Conservation (phyloP, 30 jellyfish, hydroid and myxozoan genomes). For the Cassiopea andromeda region DNA sequence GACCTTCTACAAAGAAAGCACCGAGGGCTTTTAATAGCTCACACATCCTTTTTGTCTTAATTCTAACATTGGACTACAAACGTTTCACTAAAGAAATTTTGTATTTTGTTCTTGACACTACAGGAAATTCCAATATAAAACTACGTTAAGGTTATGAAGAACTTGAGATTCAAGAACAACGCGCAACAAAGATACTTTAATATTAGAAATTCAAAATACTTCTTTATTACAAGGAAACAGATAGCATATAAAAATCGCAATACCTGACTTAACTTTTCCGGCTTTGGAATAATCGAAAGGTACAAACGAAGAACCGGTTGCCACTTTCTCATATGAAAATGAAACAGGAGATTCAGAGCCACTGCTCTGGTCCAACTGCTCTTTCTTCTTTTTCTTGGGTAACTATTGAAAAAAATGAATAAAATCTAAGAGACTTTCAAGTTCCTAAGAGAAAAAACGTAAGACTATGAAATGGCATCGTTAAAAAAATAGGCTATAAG, state of each 20-base stretch:
- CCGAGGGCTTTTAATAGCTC: too few relatives aligned
- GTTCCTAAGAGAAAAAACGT: background rate
- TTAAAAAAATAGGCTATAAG: too few relatives aligned
- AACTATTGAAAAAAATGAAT: slow-evolving; percentile 12
- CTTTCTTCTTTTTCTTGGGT: slow-evolving; percentile 43
- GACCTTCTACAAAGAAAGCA: too few relatives aligned
- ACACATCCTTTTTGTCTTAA: too few relatives aligned
- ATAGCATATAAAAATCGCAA: background rate
- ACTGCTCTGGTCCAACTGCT: background rate
- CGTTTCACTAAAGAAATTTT: too few relatives aligned
- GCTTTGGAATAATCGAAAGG: slow-evolving; percentile 83
- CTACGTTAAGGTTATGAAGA: too few relatives aligned
- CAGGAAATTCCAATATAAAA: too few relatives aligned
- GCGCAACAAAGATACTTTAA: too few relatives aligned
- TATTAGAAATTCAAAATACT: too few relatives aligned
- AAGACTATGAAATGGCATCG: background rate
- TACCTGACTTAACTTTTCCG: slow-evolving; percentile 46
- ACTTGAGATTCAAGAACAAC: too few relatives aligned
- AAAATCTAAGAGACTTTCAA: background rate
- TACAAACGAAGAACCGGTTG: slow-evolving; percentile 73
- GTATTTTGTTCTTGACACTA: too few relatives aligned
- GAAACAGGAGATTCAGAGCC: slow-evolving; percentile 56
- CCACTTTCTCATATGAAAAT: slow-evolving; percentile 68
- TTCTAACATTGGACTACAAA: too few relatives aligned
- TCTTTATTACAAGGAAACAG: background rate